Conservation (phyloP, 2,113 vertebrate genomes). For the Lepus europaeus region DNA sequence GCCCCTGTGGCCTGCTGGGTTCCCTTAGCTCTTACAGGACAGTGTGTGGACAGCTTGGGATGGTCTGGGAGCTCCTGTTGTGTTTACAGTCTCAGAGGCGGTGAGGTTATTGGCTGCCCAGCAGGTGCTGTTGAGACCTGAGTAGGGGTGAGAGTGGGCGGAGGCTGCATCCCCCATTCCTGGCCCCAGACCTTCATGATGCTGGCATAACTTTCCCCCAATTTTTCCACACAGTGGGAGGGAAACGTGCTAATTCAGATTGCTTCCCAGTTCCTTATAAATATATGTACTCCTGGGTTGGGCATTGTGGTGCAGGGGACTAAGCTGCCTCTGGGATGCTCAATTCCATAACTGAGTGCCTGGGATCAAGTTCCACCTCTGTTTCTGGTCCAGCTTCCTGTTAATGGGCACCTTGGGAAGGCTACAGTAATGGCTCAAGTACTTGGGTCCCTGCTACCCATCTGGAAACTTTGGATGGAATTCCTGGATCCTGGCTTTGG, state of each 20-base stretch:
- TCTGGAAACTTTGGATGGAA: too few relatives aligned
- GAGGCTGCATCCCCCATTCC: neutral
- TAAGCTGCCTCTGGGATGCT: too few relatives aligned
- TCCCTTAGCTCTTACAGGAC: neutral
- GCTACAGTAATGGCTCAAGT: too few relatives aligned
- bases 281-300: neutral
- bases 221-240: neutral
- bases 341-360: too few relatives aligned
- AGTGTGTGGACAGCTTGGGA: neutral
- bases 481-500: too few relatives aligned
- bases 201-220: neutral
- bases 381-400: too few relatives aligned
- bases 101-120: too few relatives aligned
- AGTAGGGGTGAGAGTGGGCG: rapidly evolving
- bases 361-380: too few relatives aligned
- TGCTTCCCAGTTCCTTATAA: neutral
- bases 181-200: neutral
- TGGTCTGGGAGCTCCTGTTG: neutral
- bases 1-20: neutral
- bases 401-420: too few relatives aligned
- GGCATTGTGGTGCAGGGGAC: too few relatives aligned
- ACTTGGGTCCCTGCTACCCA: too few relatives aligned
- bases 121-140: neutral
- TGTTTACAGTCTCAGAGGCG: neutral
- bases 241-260: neutral